phyloP scores from a whole-genome alignment of 2,797 vertebrate genomes.

The Gadopsis marmoratus region DNA sequence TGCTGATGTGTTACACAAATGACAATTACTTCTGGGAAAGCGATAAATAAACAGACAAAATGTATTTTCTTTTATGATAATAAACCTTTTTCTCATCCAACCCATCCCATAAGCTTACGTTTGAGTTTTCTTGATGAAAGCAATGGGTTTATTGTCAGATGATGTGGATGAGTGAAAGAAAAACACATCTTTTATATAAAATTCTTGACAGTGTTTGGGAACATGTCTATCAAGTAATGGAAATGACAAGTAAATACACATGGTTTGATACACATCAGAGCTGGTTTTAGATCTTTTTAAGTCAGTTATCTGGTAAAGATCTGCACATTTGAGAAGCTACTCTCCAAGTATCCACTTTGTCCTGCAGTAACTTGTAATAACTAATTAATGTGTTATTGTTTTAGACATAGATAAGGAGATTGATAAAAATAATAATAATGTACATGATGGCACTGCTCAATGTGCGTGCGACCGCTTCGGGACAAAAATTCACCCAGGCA shows the following conservation, averaged over 20 bases:
- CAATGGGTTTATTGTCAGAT: not conserved
- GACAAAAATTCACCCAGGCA: conserved; percentile 63
- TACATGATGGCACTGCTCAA: conserved; percentile 9
- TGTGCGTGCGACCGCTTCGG: conserved; percentile 41
- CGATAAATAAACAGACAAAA: not conserved
- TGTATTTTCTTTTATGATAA: not conserved
- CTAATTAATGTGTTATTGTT: not conserved
- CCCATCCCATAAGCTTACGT: not conserved
- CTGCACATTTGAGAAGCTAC: not conserved
- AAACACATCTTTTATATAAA: not conserved
- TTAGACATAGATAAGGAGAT: not conserved
- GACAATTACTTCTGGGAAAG: conserved; percentile 4
- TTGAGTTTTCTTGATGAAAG: not conserved
- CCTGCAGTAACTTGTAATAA: not conserved
- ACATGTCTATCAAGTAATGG: no score
- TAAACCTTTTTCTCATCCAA: not conserved
- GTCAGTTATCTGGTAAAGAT: not conserved
- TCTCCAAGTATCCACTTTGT: not conserved
- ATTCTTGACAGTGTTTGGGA: not conserved
- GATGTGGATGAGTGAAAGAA: not conserved
- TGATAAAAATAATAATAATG: not conserved
- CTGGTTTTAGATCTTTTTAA: not conserved
- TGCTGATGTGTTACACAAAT: conserved; percentile 24
- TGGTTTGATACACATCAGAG: not conserved
- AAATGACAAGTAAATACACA: not conserved